Evolutionary conservation across 2,888 invertebrate genomes (phyloP).

Genomic region (Autographa gamma): DNA sequence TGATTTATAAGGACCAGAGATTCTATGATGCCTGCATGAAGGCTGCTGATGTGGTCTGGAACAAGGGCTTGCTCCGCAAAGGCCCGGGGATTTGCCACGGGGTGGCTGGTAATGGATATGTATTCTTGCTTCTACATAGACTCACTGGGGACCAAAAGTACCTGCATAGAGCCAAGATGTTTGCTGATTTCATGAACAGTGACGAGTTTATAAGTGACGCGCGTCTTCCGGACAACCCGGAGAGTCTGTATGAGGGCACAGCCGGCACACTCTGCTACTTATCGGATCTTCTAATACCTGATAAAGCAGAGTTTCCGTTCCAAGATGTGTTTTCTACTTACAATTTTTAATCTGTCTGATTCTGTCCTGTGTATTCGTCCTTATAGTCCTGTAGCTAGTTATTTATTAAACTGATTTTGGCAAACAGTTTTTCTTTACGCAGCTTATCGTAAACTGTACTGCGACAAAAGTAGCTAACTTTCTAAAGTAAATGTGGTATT

Average conservation of each 20-base stretch:
- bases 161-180: constrained; percentile 92
- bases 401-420: constrained; percentile 57
- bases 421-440: constrained; percentile 15
- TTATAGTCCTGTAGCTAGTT: constrained; percentile 30
- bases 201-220: constrained; percentile 91
- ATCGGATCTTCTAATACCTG: constrained; percentile 92
- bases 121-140: constrained; percentile 93
- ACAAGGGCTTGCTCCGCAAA: constrained; percentile 94
- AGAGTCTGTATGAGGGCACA: constrained; percentile 95
- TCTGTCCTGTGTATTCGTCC: constrained; percentile 31
- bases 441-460: background rate
- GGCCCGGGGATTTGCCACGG: constrained; percentile 98
- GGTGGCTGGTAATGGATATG: constrained; percentile 94
- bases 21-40: constrained; percentile 91
- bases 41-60: constrained; percentile 94
- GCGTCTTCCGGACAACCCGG: constrained; percentile 94
- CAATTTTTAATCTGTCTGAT: constrained; percentile 34
- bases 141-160: constrained; percentile 92
- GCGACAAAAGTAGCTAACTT: constrained; percentile 6
- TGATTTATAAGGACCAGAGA: constrained; percentile 92
- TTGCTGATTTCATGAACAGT: constrained; percentile 92
- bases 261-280: constrained; percentile 96
- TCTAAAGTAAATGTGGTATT: constrained; percentile 11
- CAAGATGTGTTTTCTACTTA: constrained; percentile 91
- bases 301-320: constrained; percentile 94